These are phyloP conservation scores for Manis pentadactyla DNA, from an alignment of 2,797 vertebrate genomes.

Conservation along the genomic window DNA sequence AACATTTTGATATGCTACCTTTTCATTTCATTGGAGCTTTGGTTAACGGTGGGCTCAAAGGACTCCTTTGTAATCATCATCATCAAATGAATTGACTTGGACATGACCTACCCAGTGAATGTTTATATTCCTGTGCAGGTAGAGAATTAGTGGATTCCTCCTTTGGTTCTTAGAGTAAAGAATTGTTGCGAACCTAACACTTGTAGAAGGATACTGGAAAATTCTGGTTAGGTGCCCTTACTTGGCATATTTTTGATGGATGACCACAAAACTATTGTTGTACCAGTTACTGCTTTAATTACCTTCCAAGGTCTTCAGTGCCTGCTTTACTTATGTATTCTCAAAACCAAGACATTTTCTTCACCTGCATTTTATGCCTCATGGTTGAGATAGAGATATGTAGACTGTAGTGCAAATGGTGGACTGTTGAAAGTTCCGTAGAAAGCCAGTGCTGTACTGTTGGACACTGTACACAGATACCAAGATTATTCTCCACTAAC, in stretches of 20 bases:
- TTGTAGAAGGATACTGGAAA: conserved; percentile 50
- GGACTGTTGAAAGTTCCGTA: conserved; percentile 47
- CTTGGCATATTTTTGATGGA: conserved; percentile 30
- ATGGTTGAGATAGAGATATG: conserved; percentile 23
- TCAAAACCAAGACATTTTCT: conserved; percentile 47
- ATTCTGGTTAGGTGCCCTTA: background rate
- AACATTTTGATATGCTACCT: conserved; percentile 42
- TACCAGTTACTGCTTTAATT: conserved; percentile 42
- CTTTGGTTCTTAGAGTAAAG: conserved; percentile 51
- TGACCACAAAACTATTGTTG: conserved; percentile 27
- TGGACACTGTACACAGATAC: conserved; percentile 13
- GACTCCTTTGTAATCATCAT: conserved; percentile 28
- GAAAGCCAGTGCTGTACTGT: conserved; percentile 26
- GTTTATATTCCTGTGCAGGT: conserved; percentile 43
- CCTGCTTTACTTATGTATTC: conserved; percentile 52
- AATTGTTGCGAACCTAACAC: conserved; percentile 38
- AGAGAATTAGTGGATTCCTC: conserved; percentile 21
- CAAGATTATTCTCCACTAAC: conserved; percentile 3
- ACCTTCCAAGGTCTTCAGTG: conserved; percentile 41
- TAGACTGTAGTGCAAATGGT: background rate
- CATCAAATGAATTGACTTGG: conserved; percentile 36
- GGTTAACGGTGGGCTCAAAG: conserved; percentile 33
- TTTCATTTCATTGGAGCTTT: conserved; percentile 50
- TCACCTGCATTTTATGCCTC: conserved; percentile 50
- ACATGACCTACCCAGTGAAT: conserved; percentile 32